Evolutionary conservation across 2,888 invertebrate species (phyloP), one percentile per base, ranked within the genome.

Genomic region (Pyrgus malvae): DNA sequence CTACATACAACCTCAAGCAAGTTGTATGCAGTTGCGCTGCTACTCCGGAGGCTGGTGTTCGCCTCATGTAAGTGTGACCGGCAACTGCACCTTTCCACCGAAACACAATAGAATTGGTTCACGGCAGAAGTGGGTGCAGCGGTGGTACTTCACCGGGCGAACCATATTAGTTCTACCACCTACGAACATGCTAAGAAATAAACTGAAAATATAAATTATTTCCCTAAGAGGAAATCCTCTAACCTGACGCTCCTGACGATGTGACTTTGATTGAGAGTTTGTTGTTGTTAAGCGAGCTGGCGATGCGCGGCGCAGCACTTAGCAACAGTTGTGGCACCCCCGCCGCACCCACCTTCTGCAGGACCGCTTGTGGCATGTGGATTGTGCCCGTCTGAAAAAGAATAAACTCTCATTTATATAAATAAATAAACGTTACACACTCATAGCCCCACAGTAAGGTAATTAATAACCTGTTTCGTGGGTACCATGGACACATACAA

Each of bases 211-310:
- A 4, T 21, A 21, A 21, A 6, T 11, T 11, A 29, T n/a, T 11
- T 1, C 14, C 9, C n/a, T 27, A n/a, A 27, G 8, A 8, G 8
- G 8, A 27, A 16, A 27, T 11, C 12, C 4, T 9, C 2, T 67
- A 59, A 85, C 86, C 85, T 77, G 85, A 81, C 35, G 76, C 72
- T 17, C 78, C 76, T 57, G 91, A 90, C 64, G 89, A 85, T 21
- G 91, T 90, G 66, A 94, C 91, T 84, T 95, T 95, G 70, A 95
- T 93, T 78, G 93, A 94, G 60, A 94, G 91, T 83, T 94, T 95
- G 78, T 83, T 88, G 61, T 76, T 76, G 67, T 69, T 79, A 65
- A 88, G 78, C 14, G 90, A 77, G 66, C 74, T 83, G 62, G 89
- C 87, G 62, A 89, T 83, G 48, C 86, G 78, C 14, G 90, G 89